Evolutionary conservation across 23 tunicate genomes (phyloP).

Genomic region (Halocynthia roretzi): DNA sequence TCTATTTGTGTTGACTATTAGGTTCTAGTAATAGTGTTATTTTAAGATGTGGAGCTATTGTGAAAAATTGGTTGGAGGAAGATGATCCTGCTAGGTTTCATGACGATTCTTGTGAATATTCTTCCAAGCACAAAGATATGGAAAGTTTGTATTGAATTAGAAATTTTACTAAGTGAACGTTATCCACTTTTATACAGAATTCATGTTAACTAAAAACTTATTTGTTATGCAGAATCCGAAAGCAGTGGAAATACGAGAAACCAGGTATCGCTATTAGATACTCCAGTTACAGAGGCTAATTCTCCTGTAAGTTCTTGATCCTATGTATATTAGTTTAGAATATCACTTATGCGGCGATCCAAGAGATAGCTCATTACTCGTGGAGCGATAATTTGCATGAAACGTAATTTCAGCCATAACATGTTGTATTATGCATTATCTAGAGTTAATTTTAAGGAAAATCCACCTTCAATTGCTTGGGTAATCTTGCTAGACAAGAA

Average conservation of each 20-base stretch:
- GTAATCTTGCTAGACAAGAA: too few relatives aligned
- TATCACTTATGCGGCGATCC: neutral
- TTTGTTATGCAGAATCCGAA: neutral
- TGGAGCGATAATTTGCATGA: too few relatives aligned
- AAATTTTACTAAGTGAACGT: neutral
- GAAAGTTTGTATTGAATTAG: neutral
- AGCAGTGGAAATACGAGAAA: neutral
- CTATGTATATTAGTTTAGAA: neutral
- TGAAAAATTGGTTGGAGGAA: constrained; percentile 2
- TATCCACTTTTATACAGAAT: too few relatives aligned
- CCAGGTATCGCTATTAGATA: neutral
- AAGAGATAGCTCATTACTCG: neutral
- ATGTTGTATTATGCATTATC: too few relatives aligned
- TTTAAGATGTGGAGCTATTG: constrained; percentile 1
- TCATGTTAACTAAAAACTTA: neutral
- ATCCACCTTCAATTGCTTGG: too few relatives aligned
- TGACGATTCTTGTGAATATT: neutral
- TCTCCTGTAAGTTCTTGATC: neutral
- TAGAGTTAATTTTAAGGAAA: too few relatives aligned
- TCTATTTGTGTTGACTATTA: too few relatives aligned
- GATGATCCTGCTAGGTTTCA: constrained; percentile 18
- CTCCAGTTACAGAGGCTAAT: neutral
- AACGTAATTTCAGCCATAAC: too few relatives aligned
- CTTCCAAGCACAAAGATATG: neutral
- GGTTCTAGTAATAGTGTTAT: neutral